Evolutionary conservation across 2,797 vertebrate genomes (phyloP).

Genomic region (Choloepus didactylus): DNA sequence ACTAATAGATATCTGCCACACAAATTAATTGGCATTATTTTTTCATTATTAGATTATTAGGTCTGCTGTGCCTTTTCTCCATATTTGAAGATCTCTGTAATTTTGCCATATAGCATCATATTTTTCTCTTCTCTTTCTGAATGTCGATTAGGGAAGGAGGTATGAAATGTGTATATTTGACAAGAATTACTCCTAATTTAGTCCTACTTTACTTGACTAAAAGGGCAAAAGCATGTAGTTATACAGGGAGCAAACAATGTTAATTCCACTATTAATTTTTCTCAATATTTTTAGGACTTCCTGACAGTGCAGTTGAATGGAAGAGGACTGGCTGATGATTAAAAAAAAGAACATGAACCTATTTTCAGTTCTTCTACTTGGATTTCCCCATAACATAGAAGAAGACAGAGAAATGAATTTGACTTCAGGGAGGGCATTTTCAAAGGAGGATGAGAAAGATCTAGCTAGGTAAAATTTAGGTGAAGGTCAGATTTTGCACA

Average conservation of each 20-base stretch:
- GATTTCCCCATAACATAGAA: background rate
- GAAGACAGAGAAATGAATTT: background rate
- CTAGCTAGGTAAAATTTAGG: slow-evolving; percentile 37
- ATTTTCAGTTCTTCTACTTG: background rate
- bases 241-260: background rate
- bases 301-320: background rate
- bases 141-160: background rate
- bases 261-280: background rate
- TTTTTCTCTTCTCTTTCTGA: background rate
- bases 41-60: background rate
- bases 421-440: background rate
- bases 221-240: background rate
- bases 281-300: background rate
- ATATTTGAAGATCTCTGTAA: background rate
- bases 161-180: background rate
- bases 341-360: background rate
- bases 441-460: slow-evolving; percentile 19
- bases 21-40: background rate
- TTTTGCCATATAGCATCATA: background rate
- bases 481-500: slow-evolving; percentile 66
- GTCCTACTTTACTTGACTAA: background rate
- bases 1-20: background rate
- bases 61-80: background rate
- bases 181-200: background rate
- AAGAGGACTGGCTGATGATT: background rate